Percentiles rank a stretch among this genome's conserved stretches.
Conservation (phyloP, 30 jellyfish, hydroid and myxozoan genomes). For the Aurelia coerulea region DNA sequence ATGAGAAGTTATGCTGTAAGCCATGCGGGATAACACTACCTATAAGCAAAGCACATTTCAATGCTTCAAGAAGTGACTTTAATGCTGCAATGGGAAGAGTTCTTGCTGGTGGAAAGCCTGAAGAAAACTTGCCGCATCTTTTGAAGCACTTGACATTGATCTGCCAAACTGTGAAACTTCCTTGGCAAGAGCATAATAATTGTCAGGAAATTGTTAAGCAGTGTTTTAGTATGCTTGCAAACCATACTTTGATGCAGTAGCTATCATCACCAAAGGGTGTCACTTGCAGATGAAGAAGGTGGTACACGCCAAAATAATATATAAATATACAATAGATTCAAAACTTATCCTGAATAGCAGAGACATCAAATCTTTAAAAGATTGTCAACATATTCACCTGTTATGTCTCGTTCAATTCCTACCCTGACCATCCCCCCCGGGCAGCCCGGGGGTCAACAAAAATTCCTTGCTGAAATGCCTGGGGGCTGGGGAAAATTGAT, state of each 20-base stretch:
- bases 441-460: no score
- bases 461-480: no score
- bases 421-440: no score
- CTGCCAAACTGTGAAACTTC: constrained; percentile 62
- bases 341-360: no score
- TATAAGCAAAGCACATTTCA: constrained; percentile 17
- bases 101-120: constrained; percentile 50
- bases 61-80: constrained; percentile 22
- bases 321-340: no score
- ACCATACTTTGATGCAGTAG: constrained; percentile 10
- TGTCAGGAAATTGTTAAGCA: constrained; percentile 93
- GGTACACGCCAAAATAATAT: no score
- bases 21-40: constrained; percentile 22
- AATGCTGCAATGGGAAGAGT: constrained; percentile 68
- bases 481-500: no score
- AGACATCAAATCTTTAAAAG: no score
- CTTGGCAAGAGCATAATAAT: constrained; percentile 78
- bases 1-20: constrained; percentile 4
- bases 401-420: no score
- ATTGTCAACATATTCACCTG: no score
- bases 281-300: no score
- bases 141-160: constrained; percentile 61
- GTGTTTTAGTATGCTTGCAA: constrained; percentile 85
- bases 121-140: constrained; percentile 47
- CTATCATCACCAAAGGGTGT: no score